Evolutionary conservation across 2,888 invertebrate genomes (phyloP).

Genomic region (Furcula furcula): DNA sequence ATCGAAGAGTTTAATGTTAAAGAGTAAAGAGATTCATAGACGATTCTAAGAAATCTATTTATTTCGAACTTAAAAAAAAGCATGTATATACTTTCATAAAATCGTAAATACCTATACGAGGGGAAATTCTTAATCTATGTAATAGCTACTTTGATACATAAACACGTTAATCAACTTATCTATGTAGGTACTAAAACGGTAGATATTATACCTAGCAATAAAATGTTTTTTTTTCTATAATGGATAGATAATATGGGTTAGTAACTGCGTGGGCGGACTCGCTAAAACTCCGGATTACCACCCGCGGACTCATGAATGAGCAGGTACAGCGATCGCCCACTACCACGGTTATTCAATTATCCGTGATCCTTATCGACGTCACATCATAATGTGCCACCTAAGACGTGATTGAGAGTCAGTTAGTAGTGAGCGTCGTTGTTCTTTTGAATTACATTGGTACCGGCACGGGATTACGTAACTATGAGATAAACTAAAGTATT

Average conservation of each 20-base stretch:
- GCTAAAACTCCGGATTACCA: conserved; percentile 17
- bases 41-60: too few relatives aligned
- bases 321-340: conserved; percentile 52
- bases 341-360: conserved; percentile 38
- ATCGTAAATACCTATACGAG: too few relatives aligned
- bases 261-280: conserved; percentile 19
- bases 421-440: too few relatives aligned
- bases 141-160: too few relatives aligned
- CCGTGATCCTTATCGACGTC: conserved; percentile 33
- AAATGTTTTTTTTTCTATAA: neutral
- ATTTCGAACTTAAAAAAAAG: too few relatives aligned
- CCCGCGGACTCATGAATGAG: conserved; percentile 47
- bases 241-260: conserved; percentile 9
- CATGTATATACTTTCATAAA: too few relatives aligned
- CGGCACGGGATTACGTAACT: too few relatives aligned
- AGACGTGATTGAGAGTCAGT: conserved; percentile 12
- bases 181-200: conserved; percentile 1
- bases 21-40: too few relatives aligned
- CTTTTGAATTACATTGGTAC: conserved; percentile 13
- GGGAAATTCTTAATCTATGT: too few relatives aligned
- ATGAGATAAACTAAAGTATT: too few relatives aligned
- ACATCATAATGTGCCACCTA: conserved; percentile 19
- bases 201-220: neutral
- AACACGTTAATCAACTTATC: too few relatives aligned
- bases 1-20: too few relatives aligned